Base-by-base conservation (phyloP, 2,797 vertebrate genomes). In the Furcifer pardalis region DNA sequence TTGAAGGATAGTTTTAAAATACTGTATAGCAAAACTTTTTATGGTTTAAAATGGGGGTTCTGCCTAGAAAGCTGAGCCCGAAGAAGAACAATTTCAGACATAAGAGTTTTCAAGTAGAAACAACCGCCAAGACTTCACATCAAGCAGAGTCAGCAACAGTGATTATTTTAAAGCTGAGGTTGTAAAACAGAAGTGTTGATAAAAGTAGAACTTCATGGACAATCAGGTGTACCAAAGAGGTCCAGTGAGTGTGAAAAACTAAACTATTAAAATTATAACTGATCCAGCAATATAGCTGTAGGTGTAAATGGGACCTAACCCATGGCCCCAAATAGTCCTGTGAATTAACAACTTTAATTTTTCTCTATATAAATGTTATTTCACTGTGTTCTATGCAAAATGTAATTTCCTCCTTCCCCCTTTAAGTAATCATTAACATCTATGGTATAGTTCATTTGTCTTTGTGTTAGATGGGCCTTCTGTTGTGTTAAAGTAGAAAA, bases 121-220 rank as follows among this genome's bases (percentile, higher is more conserved):
- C 35, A 69, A 56, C 60, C 68, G 12, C 23, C 35, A 74, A 87
- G 69, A 72, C 63, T 44, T 42, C 23, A 77, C 30, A 49, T 40
- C 32, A 63, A 62, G 35, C 19, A 56, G 7, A 30, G 27, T 84
- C 75, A 19, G 27, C 27, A 71, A 71, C 12, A 30, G n/a, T 66
- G 25, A 44, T 59, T 82, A 80, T 86, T 84, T 72, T 63, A 87
- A 76, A n/a, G 7, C 84, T 65, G 7, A 83, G 82, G 78, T 46
- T 83, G 23, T 59, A 75, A 81, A 90, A 46, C 72, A 74, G 37
- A 75, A 49, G n/a, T 83, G 75, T n/a, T n/a, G n/a, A n/a, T 85
- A 44, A 81, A 44, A 62, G 44, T 1, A 66, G 37, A 68, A 13
- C 49, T 35, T 35, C 4, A 10, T 8, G 71, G 44, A 78, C 19